Evolutionary conservation across 2,113 vertebrate species (phyloP).

Genomic region (Ochotona curzoniae): DNA sequence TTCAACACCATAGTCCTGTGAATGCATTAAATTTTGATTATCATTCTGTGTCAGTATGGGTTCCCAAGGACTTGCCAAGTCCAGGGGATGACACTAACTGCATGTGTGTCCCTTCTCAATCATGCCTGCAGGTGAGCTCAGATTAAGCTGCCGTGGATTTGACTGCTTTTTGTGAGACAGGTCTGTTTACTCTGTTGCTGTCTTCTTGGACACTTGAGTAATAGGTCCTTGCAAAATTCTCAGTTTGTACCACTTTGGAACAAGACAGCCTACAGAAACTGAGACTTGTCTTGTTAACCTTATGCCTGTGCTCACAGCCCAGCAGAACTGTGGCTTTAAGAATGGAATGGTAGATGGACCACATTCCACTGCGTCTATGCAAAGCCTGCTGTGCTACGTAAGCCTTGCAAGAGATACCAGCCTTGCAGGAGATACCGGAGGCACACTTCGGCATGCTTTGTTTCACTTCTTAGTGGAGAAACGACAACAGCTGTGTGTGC

Average conservation of each 20-base stretch:
- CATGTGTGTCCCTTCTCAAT: background rate
- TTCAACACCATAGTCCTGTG: background rate
- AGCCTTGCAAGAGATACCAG: background rate
- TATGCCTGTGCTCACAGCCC: background rate
- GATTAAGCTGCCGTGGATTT: background rate
- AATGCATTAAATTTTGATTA: background rate
- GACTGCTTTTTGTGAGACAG: constrained; percentile 29
- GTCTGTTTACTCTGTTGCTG: constrained; percentile 28
- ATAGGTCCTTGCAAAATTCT: constrained; percentile 9
- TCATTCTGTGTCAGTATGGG: background rate
- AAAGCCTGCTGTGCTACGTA: constrained; percentile 8
- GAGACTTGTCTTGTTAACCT: background rate
- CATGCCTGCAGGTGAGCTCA: background rate
- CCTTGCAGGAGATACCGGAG: background rate
- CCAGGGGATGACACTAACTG: background rate
- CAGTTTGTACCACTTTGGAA: background rate
- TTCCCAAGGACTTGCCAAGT: background rate
- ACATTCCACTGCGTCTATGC: constrained; percentile 46
- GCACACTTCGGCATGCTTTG: background rate
- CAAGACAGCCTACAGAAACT: background rate
- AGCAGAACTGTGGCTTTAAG: background rate
- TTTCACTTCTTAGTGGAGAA: background rate
- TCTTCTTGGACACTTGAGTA: constrained; percentile 12
- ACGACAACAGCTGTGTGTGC: background rate
- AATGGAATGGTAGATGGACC: background rate